Evolutionary conservation across 2,888 invertebrate species (phyloP).

Genomic region (Gari tellinella): DNA sequence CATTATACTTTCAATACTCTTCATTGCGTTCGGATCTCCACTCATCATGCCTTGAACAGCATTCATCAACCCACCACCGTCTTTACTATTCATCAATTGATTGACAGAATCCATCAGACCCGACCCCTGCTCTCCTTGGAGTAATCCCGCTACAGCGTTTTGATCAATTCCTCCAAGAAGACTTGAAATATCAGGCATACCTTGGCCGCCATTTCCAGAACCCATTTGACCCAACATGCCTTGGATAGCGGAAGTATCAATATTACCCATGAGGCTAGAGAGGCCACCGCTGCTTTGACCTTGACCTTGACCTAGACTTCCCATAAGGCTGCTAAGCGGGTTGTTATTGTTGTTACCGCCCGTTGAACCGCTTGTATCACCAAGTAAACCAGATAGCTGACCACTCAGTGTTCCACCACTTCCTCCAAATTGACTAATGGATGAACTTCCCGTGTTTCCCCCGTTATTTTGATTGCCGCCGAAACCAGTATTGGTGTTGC

Average conservation of each 20-base stretch:
- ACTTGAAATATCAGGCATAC: slow-evolving; percentile 20
- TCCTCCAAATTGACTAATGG: slow-evolving; percentile 9
- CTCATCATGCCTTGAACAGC: slow-evolving; percentile 48
- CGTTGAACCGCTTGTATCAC: background rate
- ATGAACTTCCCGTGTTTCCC: slow-evolving; percentile 5
- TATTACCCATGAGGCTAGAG: slow-evolving; percentile 22
- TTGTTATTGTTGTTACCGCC: slow-evolving; percentile 13
- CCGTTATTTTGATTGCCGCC: slow-evolving; percentile 3
- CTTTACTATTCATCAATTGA: slow-evolving; percentile 36
- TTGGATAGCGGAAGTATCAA: slow-evolving; percentile 27
- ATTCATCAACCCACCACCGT: slow-evolving; percentile 50
- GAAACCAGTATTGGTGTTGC: background rate
- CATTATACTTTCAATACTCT: slow-evolving; percentile 29
- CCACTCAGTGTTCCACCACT: background rate
- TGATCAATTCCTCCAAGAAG: slow-evolving; percentile 41
- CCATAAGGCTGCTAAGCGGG: slow-evolving; percentile 28
- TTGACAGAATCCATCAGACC: slow-evolving; percentile 42
- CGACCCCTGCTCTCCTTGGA: slow-evolving; percentile 38
- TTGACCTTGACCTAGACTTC: slow-evolving; percentile 30
- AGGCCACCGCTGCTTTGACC: slow-evolving; percentile 4
- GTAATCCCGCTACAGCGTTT: slow-evolving; percentile 32
- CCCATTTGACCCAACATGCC: slow-evolving; percentile 22
- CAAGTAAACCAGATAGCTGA: slow-evolving; percentile 3
- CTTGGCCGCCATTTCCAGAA: slow-evolving; percentile 11
- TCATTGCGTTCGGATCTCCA: slow-evolving; percentile 34